Evolutionary conservation across 2,888 invertebrate genomes (phyloP), one percentile per base, ranked within the genome.

Genomic region (Melitaea athalia): DNA sequence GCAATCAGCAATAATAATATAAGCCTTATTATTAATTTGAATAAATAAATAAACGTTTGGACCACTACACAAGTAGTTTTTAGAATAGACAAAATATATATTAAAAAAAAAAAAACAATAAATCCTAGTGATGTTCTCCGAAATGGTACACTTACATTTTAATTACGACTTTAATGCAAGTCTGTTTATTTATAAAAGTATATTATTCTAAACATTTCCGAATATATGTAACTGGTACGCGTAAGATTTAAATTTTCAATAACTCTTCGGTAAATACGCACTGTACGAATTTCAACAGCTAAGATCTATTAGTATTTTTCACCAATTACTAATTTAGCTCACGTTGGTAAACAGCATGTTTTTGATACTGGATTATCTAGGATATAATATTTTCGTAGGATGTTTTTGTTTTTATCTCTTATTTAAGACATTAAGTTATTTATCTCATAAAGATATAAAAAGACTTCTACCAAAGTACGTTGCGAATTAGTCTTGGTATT

Each of bases 161-260:
- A 55, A 55, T 55, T 55, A 14, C 53, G 6, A 14, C 5, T 55
- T 33, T 33, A 55, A 55, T 33, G 53, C 33, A 8, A 55, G 1
- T 15, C 2, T 2, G 15, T 55, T 33, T 55, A 33, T 55, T 55
- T 55, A 33, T 55, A 55, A 55, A 55, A 14, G 33, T 33, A 55
- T n/a, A 49, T 55, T 55, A 55, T 55, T 55, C 14, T 8, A 53
- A 53, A 31, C 53, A 55, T 55, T n/a, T 33, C 33, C 31, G 24
- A 55, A 55, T 55, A 55, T 55, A n/a, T n/a, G n/a, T n/a, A 55
- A 55, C 53, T 31, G 14, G 5, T 55, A 2, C 53, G 53, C 14
- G 31, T 14, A 55, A 33, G 8, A 55, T 31, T 55, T 55, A 55
- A 55, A n/a, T 55, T 3, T 55, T 14, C 24, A 33, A 55, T 55